Evolutionary conservation across 2,797 vertebrate genomes (phyloP).

Genomic region (Rhynchonycteris naso): DNA sequence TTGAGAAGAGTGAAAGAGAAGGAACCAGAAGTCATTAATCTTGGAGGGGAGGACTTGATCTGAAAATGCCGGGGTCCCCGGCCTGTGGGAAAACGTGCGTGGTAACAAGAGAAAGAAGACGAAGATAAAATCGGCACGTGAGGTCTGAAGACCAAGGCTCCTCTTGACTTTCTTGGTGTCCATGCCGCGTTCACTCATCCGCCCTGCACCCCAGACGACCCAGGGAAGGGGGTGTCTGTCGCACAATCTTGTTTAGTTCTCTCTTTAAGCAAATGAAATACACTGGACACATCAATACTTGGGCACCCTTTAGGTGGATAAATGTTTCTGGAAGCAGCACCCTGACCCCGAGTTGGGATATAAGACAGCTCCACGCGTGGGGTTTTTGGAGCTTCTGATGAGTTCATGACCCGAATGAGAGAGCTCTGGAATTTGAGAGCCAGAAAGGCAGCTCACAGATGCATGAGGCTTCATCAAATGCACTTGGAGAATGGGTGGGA

Average conservation of each 20-base stretch:
- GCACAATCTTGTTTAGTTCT: background rate
- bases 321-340: background rate
- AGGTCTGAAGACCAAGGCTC: background rate
- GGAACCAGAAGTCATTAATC: background rate
- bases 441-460: background rate
- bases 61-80: background rate
- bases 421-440: background rate
- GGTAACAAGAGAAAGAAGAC: background rate
- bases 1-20: background rate
- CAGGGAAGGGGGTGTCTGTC: rapidly evolving
- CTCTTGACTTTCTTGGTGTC: background rate
- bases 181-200: background rate
- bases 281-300: background rate
- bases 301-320: background rate
- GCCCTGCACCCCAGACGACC: background rate
- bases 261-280: background rate
- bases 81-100: rapidly evolving
- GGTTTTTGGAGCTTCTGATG: background rate
- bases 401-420: background rate
- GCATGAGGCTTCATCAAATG: rapidly evolving
- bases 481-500: background rate
- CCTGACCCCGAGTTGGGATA: background rate
- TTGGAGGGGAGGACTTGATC: background rate
- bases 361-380: rapidly evolving
- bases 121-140: background rate